Evolutionary conservation across 30 jellyfish, hydroid and myxozoan genomes (phyloP).

Genomic region (Cassiopea xamachana): DNA sequence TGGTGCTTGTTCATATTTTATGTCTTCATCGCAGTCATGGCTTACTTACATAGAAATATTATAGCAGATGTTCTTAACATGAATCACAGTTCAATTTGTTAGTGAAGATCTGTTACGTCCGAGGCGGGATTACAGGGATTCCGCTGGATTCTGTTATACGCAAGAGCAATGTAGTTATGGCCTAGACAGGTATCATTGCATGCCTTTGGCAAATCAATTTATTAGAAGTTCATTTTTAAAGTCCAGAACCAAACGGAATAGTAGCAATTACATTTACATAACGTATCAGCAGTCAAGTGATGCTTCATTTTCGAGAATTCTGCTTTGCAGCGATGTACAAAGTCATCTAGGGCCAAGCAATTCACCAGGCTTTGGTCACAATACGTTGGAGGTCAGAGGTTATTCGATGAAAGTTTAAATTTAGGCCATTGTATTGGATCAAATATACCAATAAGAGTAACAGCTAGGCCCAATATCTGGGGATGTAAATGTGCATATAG

Average conservation of each 20-base stretch:
- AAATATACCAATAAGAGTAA: constrained; percentile 55
- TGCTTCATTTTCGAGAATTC: constrained; percentile 35
- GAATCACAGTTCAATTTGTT: too few relatives aligned
- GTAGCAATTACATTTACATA: constrained; percentile 22
- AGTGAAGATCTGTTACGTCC: too few relatives aligned
- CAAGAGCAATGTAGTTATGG: too few relatives aligned
- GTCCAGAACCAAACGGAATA: not conserved
- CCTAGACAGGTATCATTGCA: too few relatives aligned
- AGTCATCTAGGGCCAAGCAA: constrained; percentile 40
- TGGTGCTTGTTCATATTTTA: too few relatives aligned
- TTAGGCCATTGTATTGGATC: constrained; percentile 27
- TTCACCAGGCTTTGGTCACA: constrained; percentile 29
- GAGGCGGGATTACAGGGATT: too few relatives aligned
- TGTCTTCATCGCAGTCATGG: too few relatives aligned
- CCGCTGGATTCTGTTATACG: too few relatives aligned
- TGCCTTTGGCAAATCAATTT: constrained; percentile 15
- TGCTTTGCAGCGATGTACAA: constrained; percentile 41
- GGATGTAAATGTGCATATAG: not conserved
- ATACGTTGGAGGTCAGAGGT: not conserved
- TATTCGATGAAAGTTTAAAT: constrained; percentile 8
- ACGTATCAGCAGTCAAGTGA: constrained; percentile 45
- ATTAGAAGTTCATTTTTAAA: not conserved
- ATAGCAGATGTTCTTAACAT: too few relatives aligned
- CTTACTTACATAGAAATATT: too few relatives aligned
- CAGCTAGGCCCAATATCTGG: constrained; percentile 23